Evolutionary conservation across 2,797 vertebrate species (phyloP).

Genomic region (Podarcis siculus): DNA sequence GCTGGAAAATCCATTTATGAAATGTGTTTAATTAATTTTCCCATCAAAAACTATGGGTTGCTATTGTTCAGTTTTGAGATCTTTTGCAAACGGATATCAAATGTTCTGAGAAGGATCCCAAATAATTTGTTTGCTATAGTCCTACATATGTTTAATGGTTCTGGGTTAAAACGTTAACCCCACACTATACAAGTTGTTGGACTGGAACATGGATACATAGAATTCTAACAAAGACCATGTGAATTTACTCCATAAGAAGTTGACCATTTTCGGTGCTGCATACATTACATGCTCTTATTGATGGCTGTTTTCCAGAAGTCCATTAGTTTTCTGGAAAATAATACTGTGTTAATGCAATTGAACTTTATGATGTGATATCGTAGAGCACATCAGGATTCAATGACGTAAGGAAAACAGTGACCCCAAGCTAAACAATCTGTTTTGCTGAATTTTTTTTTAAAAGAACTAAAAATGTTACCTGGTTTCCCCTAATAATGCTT

Average conservation of each 20-base stretch:
- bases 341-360: conserved; percentile 29
- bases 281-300: conserved; percentile 45
- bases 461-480: conserved; percentile 6
- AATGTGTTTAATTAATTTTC: conserved; percentile 55
- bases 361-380: conserved; percentile 41
- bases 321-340: conserved; percentile 47
- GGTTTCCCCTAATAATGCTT: not conserved
- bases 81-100: conserved; percentile 12
- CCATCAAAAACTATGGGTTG: conserved; percentile 26
- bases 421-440: not conserved
- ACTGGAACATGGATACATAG: conserved; percentile 26
- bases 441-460: not conserved
- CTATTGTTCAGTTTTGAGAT: conserved; percentile 40
- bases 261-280: conserved; percentile 20
- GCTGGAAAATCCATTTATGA: conserved; percentile 51
- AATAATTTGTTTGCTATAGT: conserved; percentile 6
- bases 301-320: conserved; percentile 62
- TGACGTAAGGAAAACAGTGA: conserved; percentile 39
- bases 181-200: conserved; percentile 35
- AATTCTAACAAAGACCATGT: conserved; percentile 44
- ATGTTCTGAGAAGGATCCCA: conserved; percentile 39
- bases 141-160: conserved; percentile 29
- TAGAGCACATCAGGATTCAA: conserved; percentile 30
- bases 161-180: conserved; percentile 35
- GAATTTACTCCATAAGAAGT: conserved; percentile 34